Base-by-base conservation (phyloP, 2,113 vertebrate genomes). In the Oreochromis aureus region DNA sequence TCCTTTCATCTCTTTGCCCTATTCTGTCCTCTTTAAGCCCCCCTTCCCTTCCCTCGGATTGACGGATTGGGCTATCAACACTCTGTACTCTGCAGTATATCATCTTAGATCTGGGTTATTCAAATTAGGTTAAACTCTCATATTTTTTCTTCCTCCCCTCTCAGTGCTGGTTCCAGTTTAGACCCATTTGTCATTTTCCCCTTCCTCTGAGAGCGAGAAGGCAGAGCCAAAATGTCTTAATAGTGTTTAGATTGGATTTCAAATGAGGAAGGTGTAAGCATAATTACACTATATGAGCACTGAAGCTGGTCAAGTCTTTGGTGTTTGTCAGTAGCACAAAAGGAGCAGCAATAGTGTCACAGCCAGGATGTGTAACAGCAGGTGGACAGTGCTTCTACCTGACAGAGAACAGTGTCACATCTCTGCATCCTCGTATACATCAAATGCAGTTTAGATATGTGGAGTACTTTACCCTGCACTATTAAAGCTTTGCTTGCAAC, bases 51-150 rank as follows among this genome's bases (percentile, higher is more conserved):
- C 24, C 32, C 30, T 82, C 44, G 41, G 22, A 39, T 91, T 92
- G 90, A 94, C 66, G 59, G 91, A 93, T 91, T 87, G 91, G 87
- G 59, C 88, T 82, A 81, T 92, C 85, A 88, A 81, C 86, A 83
- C 86, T 80, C 86, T 19, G 4, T 56, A 82, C 91, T 76, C 81
- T 30, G 89, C 90, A 87, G 80, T 91, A 82, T n/a, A 89, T 94
- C 91, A 92, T 89, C 86, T 87, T 36, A 89, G 83, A 94, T 94
- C 87, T 93, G 84, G 88, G 87, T 93, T 93, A 95, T 94, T 93
- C 86, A 93, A 93, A 94, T 93, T 79, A 94, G 87, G 83, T 91
- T 94, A 89, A 88, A 91, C 92, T 88, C 81, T 87, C 63, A 44
- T 81, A 86, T 82, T 87, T 84, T 51, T 3, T 11, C 61, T 56